Evolutionary conservation across 1,140 invertebrate genomes (phyloP).

Genomic region (Triops longicaudatus): DNA sequence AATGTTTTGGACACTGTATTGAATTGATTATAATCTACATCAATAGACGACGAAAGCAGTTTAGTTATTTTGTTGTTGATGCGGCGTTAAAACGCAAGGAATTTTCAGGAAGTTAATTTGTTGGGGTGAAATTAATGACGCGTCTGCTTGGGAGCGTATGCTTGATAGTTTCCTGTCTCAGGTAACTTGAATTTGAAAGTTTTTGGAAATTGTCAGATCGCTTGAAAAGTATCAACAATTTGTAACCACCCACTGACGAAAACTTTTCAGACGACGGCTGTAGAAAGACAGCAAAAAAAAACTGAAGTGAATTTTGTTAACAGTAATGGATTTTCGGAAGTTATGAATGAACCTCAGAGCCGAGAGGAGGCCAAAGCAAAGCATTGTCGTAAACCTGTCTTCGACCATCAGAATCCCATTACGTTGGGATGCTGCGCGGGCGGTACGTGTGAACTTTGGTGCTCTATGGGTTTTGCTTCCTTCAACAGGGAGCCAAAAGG

Average conservation of each 20-base stretch:
- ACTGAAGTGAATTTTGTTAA: too few relatives aligned
- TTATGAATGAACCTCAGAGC: background rate
- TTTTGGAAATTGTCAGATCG: background rate
- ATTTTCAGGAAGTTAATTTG: too few relatives aligned
- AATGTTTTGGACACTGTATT: too few relatives aligned
- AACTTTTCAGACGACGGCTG: background rate
- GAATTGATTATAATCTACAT: too few relatives aligned
- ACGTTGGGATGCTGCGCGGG: background rate
- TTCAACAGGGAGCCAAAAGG: background rate
- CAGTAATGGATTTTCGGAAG: background rate
- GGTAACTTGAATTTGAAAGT: background rate
- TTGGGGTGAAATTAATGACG: too few relatives aligned
- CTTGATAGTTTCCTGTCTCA: too few relatives aligned
- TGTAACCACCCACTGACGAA: background rate
- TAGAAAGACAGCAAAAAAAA: background rate
- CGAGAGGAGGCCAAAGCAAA: background rate
- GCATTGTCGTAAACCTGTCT: constrained; percentile 11
- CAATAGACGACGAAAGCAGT: too few relatives aligned
- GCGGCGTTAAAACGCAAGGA: too few relatives aligned
- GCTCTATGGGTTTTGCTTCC: constrained; percentile 1
- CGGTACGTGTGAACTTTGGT: constrained; percentile 10
- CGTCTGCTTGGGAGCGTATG: too few relatives aligned
- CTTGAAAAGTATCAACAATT: background rate
- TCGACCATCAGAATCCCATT: constrained; percentile 8
- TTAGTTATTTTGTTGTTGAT: too few relatives aligned